Evolutionary conservation across 2,888 invertebrate species (phyloP), one percentile per base, ranked within the genome.

Genomic region (Nesidiocoris tenuis): DNA sequence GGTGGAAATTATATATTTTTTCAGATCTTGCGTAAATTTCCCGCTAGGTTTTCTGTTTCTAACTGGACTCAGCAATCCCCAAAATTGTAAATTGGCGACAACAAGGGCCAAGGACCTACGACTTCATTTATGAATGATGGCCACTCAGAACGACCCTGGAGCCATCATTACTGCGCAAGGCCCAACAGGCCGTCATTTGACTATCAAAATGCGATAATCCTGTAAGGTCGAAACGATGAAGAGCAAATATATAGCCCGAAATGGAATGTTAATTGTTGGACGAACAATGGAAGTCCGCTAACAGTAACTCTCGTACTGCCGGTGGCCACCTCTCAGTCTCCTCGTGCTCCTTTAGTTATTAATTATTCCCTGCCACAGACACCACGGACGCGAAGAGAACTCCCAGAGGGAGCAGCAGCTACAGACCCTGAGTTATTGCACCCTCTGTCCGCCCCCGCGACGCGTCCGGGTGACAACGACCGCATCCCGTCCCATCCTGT

Each of bases 311-410:
- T 67, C 21, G n/a, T 39, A 25, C 67, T 67, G 67, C 39, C 67
- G 39, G 39, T 39, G 39, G 39, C 67, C 17, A 54, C 19, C 21
- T 16, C 21, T 39, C 17, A 21, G n/a, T 21, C 39, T 25, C 65
- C 17, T 21, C 56, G 17, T 2, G 39, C 39, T 39, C 39, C 39
- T 39, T 39, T 18, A 23, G 59, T 61, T 70, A 70, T 70, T 70
- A 70, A 70, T 70, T 70, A 70, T 70, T 70, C 61, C 25, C 70
- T 70, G 70, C 70, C 24, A 25, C 24, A 57, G 70, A 70, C 70
- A 70, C 70, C 18, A 59, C 39, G 39, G 39, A 39, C 39, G n/a
- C n/a, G 39, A 39, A 12, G 39, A 39, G 39, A 39, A 39, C 39
- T 39, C 39, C 39, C 39, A 39, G 39, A 39, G 39, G 12, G 39